These are phyloP conservation scores for Grapholita molesta DNA, from an alignment of 1,140 invertebrate species.

Conservation along the genomic window DNA sequence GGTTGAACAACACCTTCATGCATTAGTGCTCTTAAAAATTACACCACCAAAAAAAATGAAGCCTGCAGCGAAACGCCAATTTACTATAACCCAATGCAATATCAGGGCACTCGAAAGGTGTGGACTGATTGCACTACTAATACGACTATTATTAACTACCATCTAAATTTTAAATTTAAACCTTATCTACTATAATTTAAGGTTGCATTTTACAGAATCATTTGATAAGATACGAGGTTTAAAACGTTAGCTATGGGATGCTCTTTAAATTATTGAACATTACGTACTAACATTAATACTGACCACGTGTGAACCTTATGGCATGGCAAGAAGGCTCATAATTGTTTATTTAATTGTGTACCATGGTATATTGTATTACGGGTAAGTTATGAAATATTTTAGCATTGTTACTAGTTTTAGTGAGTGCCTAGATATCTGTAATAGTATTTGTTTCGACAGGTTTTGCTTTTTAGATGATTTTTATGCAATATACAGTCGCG, in stretches of 20 bases:
- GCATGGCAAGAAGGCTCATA: too few relatives aligned
- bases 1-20: too few relatives aligned
- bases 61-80: neutral
- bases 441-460: neutral
- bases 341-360: too few relatives aligned
- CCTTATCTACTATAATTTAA: neutral
- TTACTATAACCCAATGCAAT: neutral
- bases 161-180: neutral
- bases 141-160: neutral
- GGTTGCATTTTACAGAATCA: neutral
- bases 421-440: neutral
- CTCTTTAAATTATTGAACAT: neutral
- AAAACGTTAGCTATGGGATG: neutral
- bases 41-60: neutral
- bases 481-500: too few relatives aligned
- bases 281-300: too few relatives aligned
- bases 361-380: neutral
- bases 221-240: neutral
- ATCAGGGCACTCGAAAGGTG: neutral
- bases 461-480: too few relatives aligned
- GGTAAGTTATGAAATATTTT: neutral
- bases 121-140: neutral
- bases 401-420: neutral
- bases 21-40: too few relatives aligned
- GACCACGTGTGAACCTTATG: too few relatives aligned